Conservation (phyloP, 2,113 vertebrate genomes). For the Haemorhous mexicanus region DNA sequence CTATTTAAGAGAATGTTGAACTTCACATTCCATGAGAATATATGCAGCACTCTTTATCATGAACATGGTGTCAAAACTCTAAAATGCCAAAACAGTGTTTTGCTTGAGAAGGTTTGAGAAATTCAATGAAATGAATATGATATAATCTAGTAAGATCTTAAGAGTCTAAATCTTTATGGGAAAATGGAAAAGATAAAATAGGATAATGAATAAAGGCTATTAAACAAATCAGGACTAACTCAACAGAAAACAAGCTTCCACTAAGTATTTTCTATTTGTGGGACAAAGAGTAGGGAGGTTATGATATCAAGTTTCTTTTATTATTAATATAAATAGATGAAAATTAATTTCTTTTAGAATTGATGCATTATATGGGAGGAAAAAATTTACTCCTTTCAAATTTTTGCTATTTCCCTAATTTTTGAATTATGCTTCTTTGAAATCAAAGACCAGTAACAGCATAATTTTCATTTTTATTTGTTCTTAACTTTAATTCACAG, state of each 20-base stretch:
- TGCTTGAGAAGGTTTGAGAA: neutral
- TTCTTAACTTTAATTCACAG: neutral
- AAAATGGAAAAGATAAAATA: neutral
- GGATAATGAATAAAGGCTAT: neutral
- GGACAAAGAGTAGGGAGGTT: neutral
- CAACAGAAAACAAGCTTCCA: neutral
- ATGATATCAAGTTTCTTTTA: neutral
- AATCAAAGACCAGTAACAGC: neutral
- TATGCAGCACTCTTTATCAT: neutral
- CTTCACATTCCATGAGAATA: neutral
- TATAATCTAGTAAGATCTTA: neutral
- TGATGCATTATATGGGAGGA: neutral
- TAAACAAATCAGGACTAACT: neutral
- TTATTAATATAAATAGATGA: neutral
- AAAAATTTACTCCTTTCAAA: rapidly evolving
- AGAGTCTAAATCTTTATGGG: neutral
- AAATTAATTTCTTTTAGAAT: neutral
- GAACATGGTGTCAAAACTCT: neutral
- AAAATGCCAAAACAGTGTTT: neutral
- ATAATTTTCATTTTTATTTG: neutral
- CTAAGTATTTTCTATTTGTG: neutral
- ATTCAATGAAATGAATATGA: neutral
- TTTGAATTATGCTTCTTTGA: neutral
- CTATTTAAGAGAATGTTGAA: neutral
- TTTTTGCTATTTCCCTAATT: neutral